These are phyloP conservation scores for Parascotia fuliginaria DNA, from an alignment of 2,888 invertebrate genomes.

Conservation along the genomic window DNA sequence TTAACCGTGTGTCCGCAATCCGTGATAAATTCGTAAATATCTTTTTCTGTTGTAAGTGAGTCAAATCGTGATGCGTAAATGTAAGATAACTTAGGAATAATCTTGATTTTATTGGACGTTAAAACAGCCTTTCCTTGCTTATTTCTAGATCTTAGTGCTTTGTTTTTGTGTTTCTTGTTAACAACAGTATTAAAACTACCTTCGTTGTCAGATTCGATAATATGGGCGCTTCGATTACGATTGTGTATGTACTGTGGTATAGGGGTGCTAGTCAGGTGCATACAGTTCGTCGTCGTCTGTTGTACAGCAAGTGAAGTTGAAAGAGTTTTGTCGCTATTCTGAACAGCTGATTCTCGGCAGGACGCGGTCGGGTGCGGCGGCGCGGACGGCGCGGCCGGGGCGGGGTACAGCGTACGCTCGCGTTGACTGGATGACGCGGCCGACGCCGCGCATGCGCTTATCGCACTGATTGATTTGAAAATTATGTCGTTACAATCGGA, in stretches of 20 bases:
- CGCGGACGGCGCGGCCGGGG: no score
- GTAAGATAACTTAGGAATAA: not conserved
- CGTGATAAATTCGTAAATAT: not conserved
- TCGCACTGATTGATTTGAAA: no score
- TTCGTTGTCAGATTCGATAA: not conserved
- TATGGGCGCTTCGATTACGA: not conserved
- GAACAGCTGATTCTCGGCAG: no score
- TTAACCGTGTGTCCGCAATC: not conserved
- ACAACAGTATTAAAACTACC: conserved; percentile 3
- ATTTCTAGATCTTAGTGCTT: not conserved
- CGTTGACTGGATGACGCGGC: no score
- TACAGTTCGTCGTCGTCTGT: not conserved
- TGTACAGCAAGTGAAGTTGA: not conserved
- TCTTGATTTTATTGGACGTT: not conserved
- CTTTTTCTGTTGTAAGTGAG: not conserved
- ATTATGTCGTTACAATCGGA: not conserved
- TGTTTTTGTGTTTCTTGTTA: not conserved
- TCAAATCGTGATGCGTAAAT: conserved; percentile 3
- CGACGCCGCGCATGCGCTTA: no score
- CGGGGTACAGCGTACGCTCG: no score
- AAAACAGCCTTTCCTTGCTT: not conserved
- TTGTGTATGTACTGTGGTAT: not conserved
- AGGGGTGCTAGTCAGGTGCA: not conserved
- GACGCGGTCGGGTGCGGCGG: no score
- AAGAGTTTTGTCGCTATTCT: no score